Conservation (phyloP, 2,113 vertebrate species). For the Lophura nycthemera region DNA sequence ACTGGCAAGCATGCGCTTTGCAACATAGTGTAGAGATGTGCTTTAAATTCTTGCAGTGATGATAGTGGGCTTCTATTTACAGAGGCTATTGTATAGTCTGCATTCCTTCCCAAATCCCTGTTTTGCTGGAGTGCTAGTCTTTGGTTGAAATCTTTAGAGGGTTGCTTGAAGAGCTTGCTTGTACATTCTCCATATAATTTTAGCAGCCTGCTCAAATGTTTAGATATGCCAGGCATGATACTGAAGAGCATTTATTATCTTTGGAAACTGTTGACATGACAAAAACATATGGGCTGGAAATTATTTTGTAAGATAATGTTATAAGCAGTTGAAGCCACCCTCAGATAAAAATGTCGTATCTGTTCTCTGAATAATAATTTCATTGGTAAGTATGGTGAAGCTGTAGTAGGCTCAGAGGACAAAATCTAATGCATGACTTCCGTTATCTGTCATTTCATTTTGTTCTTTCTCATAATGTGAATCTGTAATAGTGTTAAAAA, state of each 20-base stretch:
- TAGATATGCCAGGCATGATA: conserved; percentile 78
- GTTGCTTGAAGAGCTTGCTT: conserved; percentile 14
- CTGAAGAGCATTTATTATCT: conserved; percentile 85
- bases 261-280: conserved; percentile 88
- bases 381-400: neutral
- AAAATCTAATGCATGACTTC: neutral
- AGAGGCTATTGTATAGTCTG: conserved; percentile 32
- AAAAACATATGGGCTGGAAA: conserved; percentile 80
- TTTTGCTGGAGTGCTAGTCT: neutral
- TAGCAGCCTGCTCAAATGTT: conserved; percentile 66
- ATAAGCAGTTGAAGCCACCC: conserved; percentile 41
- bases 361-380: neutral
- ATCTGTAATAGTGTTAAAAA: neutral
- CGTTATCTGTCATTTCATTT: neutral
- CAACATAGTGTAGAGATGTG: rapidly evolving
- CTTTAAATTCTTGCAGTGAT: neutral
- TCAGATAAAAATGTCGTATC: neutral
- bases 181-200: conserved; percentile 67
- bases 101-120: conserved; percentile 31
- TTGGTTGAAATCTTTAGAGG: conserved; percentile 44
- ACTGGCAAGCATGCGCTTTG: rapidly evolving
- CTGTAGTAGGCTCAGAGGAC: neutral
- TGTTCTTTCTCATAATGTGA: neutral
- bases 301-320: conserved; percentile 76
- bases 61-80: conserved; percentile 37